A percentile compares a stretch with the other conserved stretches of the same genome.
Conservation (phyloP, 2,113 vertebrate species). For the Martes martes region DNA sequence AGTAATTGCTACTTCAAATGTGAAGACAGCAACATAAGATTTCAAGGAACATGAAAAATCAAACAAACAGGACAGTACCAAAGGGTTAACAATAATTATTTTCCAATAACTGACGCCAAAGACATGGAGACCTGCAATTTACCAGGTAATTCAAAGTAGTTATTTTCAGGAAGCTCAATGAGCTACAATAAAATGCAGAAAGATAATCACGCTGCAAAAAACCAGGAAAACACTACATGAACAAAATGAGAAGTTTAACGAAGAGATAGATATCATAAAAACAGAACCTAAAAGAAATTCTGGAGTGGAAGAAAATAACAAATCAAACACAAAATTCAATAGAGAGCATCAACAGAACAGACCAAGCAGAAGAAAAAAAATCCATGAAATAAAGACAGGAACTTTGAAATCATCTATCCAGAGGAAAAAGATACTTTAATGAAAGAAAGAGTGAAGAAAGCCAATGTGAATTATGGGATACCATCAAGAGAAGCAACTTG, state of each 20-base stretch:
- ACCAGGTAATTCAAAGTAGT: neutral
- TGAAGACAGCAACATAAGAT: neutral
- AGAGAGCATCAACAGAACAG: neutral
- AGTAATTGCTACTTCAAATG: neutral
- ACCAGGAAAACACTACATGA: neutral
- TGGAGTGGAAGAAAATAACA: neutral
- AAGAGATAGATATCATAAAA: neutral
- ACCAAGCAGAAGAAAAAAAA: neutral
- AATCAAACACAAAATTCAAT: neutral
- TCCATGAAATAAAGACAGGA: neutral
- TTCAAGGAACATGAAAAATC: neutral
- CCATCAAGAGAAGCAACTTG: neutral
- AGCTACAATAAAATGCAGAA: neutral
- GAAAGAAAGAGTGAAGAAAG: neutral
- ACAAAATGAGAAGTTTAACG: neutral
- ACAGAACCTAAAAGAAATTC: neutral
- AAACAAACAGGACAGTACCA: neutral
- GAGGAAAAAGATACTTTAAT: neutral
- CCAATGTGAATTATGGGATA: neutral
- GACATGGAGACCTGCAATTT: neutral
- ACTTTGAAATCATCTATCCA: neutral
- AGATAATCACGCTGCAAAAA: neutral
- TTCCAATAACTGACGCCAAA: neutral
- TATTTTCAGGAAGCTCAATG: neutral
- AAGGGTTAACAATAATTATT: neutral